Evolutionary conservation across 1,140 invertebrate species (phyloP), one percentile per base, ranked within the genome.

Genomic region (Cherax quadricarinatus): DNA sequence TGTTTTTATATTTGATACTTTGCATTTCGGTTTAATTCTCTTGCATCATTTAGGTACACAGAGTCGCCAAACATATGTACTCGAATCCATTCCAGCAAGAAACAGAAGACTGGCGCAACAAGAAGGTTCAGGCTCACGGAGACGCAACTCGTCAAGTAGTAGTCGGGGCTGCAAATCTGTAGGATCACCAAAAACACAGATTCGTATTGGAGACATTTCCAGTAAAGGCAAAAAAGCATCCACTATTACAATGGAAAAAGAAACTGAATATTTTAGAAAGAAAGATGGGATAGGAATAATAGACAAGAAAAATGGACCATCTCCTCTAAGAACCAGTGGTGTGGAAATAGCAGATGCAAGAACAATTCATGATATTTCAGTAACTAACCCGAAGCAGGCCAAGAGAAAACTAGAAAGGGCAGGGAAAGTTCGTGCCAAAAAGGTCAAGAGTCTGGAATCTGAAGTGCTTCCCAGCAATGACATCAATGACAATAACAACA

Each of bases 61-160:
- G 57, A 91, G 90, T 66, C 84, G 84, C n/a, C 90, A 87, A 48
- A 86, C n/a, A 49, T 91, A 91, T 57, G 21, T 91, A 18, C 84
- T 91, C 7, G 90, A 91, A 62, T 91, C 90, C 9, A 57, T 91
- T n/a, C 90, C 90, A 82, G 90, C 90, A 7, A 62, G 90, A 51
- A 91, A 87, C 41, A 86, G 90, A 57, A 75, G 90, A 16, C 62
- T 91, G 21, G 51, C 62, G 4, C 82, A 87, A 12, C 90, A 86
- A 53, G 90, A 86, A 18, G 48, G 53, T 51, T 51, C 90, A 57
- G 53, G 60, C 6, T n/a, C 41, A 51, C 75, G 60, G 18, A 86
- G 53, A 60, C 73, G 90, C 3, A 81, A 30, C 53, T 60, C 48
- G 41, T 21, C 75, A 51, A 51, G 12, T 3, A 48, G 62, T 14